Evolutionary conservation across 2,888 invertebrate species (phyloP).

Genomic region (Conops quadrifasciatus): DNA sequence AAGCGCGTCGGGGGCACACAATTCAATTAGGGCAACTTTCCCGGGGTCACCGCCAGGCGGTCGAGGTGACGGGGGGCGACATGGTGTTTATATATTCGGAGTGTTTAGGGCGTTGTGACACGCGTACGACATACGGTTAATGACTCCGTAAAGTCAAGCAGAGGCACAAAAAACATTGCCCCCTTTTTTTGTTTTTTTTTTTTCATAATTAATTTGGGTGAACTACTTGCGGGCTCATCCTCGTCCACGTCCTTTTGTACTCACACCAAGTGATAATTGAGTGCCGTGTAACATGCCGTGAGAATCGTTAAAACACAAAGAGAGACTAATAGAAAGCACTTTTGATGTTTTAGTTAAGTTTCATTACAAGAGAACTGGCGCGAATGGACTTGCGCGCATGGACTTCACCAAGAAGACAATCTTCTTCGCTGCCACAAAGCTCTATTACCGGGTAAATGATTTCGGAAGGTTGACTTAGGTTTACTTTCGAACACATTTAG

Average conservation of each 20-base stretch:
- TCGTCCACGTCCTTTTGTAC: too few species aligned
- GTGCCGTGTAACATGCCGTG: background rate
- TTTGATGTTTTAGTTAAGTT: background rate
- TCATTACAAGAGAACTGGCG: too few species aligned
- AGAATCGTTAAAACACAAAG: background rate
- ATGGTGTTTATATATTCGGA: slow-evolving; percentile 5
- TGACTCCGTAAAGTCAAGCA: slow-evolving; percentile 29
- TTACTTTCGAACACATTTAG: too few species aligned
- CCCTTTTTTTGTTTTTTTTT: too few species aligned
- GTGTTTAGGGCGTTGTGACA: slow-evolving; percentile 34
- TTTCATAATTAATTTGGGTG: too few species aligned
- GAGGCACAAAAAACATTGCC: background rate
- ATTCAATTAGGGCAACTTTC: slow-evolving; percentile 45
- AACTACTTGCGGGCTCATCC: too few species aligned
- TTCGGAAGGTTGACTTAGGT: too few species aligned
- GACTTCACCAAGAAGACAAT: too few species aligned
- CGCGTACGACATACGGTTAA: slow-evolving; percentile 46
- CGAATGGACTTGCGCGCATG: too few species aligned
- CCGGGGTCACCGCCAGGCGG: slow-evolving; percentile 33
- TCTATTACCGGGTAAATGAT: too few species aligned
- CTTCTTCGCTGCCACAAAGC: too few species aligned
- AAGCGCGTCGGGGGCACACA: slow-evolving; percentile 17
- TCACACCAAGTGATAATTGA: background rate
- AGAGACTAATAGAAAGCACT: background rate
- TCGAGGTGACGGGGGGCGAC: slow-evolving; percentile 20